Conservation (phyloP, 2,797 vertebrate species). For the Eulemur rubriventer region DNA sequence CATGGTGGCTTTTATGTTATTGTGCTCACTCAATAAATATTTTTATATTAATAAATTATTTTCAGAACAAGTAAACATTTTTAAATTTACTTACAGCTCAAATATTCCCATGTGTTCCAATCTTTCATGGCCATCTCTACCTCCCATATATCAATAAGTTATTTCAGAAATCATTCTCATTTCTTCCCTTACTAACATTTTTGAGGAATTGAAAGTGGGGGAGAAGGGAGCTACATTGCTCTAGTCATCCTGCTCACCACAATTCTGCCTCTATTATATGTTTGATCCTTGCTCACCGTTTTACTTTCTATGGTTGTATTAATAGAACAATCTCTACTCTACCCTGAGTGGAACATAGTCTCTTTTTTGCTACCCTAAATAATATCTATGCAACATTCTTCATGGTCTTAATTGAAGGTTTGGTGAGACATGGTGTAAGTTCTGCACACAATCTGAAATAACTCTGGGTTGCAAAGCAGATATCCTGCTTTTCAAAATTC, state of each 20-base stretch:
- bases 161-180: not conserved
- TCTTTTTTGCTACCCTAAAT: not conserved
- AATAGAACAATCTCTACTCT: not conserved
- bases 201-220: not conserved
- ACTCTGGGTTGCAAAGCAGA: not conserved
- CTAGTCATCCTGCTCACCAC: not conserved
- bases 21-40: not conserved
- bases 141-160: not conserved
- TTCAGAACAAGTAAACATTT: not conserved
- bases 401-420: not conserved
- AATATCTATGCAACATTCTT: not conserved
- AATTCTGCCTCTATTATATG: not conserved
- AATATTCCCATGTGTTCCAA: not conserved
- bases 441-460: not conserved
- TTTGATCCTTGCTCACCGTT: not conserved
- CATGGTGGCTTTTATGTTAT: not conserved
- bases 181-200: not conserved
- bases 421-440: not conserved
- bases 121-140: not conserved
- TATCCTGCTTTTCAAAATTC: not conserved
- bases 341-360: not conserved
- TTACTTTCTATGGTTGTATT: not conserved
- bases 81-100: not conserved
- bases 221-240: not conserved
- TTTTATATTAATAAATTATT: not conserved